phyloP scores from a whole-genome alignment of 2,888 invertebrate species.

The Deilephila elpenor region DNA sequence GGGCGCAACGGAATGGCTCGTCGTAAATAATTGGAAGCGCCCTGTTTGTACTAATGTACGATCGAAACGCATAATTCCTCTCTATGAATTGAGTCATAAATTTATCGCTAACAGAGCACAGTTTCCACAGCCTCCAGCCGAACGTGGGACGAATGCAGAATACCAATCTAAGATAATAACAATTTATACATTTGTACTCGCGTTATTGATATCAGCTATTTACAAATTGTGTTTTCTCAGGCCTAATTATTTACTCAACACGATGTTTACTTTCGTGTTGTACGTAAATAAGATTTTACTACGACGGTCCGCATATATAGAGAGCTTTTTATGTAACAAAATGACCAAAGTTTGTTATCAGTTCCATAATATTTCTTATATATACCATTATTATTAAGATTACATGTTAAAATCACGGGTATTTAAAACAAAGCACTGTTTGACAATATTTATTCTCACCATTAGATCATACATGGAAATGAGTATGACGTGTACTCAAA shows the following conservation, averaged over 20 bases:
- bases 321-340: no score
- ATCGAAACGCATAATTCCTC: conserved; percentile 70
- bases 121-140: conserved; percentile 42
- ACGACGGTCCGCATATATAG: no score
- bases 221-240: neutral
- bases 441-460: neutral
- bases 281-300: no score
- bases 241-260: neutral
- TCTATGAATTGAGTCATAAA: conserved; percentile 74
- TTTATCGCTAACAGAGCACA: conserved; percentile 52
- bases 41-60: conserved; percentile 73
- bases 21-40: conserved; percentile 76
- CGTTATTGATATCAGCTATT: conserved; percentile 5
- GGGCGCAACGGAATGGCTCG: conserved; percentile 55
- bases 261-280: neutral
- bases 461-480: no score
- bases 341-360: no score
- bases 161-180: conserved; percentile 37
- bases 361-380: no score
- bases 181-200: conserved; percentile 34
- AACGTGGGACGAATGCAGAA: conserved; percentile 55
- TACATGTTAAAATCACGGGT: neutral
- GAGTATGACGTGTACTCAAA: no score
- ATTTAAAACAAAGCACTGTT: neutral
- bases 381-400: no score